These are phyloP conservation scores for Monoplex corrugatus DNA, from an alignment of 2,888 invertebrate genomes.

Conservation along the genomic window DNA sequence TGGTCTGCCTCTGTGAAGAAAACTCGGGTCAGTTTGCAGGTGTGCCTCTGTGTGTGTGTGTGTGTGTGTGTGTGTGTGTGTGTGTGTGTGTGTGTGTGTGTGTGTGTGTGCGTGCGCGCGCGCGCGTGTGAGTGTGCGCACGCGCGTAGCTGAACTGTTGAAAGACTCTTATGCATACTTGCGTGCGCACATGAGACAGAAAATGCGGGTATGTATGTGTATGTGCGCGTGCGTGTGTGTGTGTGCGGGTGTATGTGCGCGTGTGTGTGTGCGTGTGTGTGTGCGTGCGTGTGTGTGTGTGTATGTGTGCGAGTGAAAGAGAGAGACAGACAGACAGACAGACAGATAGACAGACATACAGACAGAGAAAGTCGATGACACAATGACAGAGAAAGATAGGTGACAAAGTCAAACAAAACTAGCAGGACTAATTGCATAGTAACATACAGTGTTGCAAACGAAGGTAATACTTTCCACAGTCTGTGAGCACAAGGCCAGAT, in stretches of 20 bases:
- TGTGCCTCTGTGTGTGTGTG: conserved; percentile 5
- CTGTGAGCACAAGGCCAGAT: no score
- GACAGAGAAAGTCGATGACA: no score
- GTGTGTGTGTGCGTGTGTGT: not conserved
- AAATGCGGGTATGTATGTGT: no score
- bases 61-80: not conserved
- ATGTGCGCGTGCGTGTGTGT: not conserved
- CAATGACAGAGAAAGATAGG: not conserved
- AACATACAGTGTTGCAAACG: no score
- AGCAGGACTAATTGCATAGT: no score
- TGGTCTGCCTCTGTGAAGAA: no score
- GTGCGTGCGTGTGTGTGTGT: not conserved
- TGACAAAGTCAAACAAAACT: no score
- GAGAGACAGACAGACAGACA: not conserved
- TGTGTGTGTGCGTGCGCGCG: not conserved
- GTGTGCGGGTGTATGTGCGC: not conserved
- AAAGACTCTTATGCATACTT: no score
- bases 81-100: conserved; percentile 6
- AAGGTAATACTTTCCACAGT: no score
- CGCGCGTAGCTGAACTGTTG: not conserved
- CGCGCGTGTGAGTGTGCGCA: not conserved
- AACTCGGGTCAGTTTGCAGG: no score
- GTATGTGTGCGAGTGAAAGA: not conserved
- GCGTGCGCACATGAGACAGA: not conserved
- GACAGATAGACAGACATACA: not conserved